A percentile compares a stretch with the other conserved stretches of the same genome.
These are phyloP conservation scores for Sycophila sp. DNA, from an alignment of 1,140 invertebrate genomes.

Conservation along the genomic window DNA sequence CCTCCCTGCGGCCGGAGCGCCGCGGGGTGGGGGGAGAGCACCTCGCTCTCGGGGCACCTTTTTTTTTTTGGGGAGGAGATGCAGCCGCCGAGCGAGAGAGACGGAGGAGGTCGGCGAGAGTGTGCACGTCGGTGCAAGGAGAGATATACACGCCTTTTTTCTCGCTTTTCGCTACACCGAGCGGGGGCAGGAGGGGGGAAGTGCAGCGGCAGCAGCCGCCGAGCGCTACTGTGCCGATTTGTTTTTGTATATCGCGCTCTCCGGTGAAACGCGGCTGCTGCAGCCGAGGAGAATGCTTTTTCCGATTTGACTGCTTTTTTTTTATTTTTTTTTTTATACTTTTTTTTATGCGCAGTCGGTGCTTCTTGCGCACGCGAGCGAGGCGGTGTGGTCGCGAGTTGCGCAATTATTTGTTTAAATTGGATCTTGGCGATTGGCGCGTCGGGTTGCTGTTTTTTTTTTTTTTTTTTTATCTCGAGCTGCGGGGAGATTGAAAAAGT, in stretches of 20 bases:
- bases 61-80: neutral
- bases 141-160: slow-evolving; percentile 32
- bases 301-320: neutral
- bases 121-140: neutral
- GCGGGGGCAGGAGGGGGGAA: neutral
- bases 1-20: slow-evolving; percentile 18
- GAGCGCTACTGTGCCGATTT: slow-evolving; percentile 17
- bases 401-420: too few species aligned
- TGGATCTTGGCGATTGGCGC: too few species aligned
- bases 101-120: neutral
- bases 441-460: too few species aligned
- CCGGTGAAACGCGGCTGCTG: neutral
- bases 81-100: neutral
- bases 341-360: neutral
- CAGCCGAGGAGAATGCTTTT: neutral
- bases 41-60: neutral
- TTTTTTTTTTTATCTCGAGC: too few species aligned
- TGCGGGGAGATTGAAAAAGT: too few species aligned
- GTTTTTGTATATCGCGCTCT: slow-evolving; percentile 29
- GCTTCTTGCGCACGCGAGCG: too few species aligned
- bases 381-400: too few species aligned
- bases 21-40: neutral
- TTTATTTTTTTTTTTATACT: neutral
- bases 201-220: neutral
- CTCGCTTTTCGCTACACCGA: slow-evolving; percentile 3